These are phyloP conservation scores for Sinotaia quadrata DNA, from an alignment of 2,888 invertebrate species.

Conservation along the genomic window DNA sequence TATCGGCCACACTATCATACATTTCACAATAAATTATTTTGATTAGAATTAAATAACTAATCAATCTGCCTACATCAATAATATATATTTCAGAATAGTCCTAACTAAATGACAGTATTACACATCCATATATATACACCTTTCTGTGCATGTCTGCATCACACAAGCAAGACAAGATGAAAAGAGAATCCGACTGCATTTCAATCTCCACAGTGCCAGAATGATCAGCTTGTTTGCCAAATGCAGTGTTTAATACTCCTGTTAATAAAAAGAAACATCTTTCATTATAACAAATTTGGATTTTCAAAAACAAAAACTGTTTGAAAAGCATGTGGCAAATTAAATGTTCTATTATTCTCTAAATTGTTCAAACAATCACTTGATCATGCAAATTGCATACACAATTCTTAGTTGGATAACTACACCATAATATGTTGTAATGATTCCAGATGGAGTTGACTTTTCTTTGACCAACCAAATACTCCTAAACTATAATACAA, in stretches of 20 bases:
- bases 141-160: constrained; percentile 71
- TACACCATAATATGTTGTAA: too few species aligned
- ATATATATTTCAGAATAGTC: background rate
- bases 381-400: background rate
- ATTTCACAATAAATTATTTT: too few species aligned
- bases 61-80: background rate
- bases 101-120: too few species aligned
- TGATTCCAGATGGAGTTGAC: too few species aligned
- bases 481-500: too few species aligned
- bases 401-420: too few species aligned
- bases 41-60: too few species aligned
- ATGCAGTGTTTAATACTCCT: constrained; percentile 63
- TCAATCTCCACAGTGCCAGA: constrained; percentile 69
- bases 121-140: too few species aligned
- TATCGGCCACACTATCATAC: too few species aligned
- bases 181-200: constrained; percentile 72
- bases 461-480: too few species aligned
- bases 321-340: background rate
- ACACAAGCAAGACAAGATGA: constrained; percentile 70
- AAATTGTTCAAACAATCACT: background rate
- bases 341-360: background rate
- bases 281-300: too few species aligned
- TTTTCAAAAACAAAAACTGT: background rate
- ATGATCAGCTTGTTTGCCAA: constrained; percentile 49
- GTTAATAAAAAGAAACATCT: constrained; percentile 20